Evolutionary conservation across 2,113 vertebrate genomes (phyloP).

Genomic region (Calidris pugnax): DNA sequence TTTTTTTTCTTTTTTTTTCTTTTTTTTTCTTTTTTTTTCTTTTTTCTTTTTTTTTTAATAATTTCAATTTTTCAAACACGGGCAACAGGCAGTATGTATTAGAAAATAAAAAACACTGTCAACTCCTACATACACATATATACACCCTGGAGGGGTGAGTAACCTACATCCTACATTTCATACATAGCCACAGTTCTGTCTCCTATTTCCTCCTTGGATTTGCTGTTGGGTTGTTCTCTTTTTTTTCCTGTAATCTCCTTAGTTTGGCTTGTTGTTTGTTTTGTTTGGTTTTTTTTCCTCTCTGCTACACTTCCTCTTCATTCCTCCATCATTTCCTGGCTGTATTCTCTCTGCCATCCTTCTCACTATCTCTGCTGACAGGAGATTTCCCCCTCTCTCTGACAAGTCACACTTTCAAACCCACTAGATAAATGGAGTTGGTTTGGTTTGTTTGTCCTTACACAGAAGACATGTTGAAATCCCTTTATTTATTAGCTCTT

Average conservation of each 20-base stretch:
- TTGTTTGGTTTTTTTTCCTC: accelerated
- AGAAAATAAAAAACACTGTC: background rate
- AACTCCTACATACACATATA: background rate
- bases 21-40: background rate
- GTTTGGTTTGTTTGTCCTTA: background rate
- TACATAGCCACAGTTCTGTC: background rate
- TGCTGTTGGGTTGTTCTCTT: background rate
- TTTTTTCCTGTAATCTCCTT: background rate
- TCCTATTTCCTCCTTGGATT: background rate
- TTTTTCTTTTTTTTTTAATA: background rate
- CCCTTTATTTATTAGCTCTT: background rate
- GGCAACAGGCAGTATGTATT: accelerated
- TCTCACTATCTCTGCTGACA: background rate
- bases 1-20: background rate
- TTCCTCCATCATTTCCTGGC: background rate
- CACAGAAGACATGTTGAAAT: background rate
- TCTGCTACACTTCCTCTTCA: background rate
- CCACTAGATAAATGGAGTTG: background rate
- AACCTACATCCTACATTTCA: background rate
- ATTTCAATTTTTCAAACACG: background rate
- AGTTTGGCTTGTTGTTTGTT: background rate
- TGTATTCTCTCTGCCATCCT: background rate
- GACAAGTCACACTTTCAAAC: background rate
- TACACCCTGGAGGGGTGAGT: background rate
- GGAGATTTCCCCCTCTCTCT: background rate